Evolutionary conservation across 2,888 invertebrate species (phyloP).

Genomic region (Ichneumon xanthorius): DNA sequence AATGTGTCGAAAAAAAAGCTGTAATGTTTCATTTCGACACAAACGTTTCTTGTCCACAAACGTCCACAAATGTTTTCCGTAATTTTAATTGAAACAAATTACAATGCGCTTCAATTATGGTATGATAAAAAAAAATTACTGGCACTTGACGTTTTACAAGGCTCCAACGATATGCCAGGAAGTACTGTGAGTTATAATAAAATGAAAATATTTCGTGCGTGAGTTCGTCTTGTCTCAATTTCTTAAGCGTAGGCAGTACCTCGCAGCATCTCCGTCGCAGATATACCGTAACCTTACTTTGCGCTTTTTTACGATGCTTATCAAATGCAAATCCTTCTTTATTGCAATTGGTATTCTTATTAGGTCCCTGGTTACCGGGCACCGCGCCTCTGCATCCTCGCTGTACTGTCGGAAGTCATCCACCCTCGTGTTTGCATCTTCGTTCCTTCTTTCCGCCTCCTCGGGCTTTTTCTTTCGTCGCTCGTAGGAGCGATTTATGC

Average conservation of each 20-base stretch:
- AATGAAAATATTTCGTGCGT: slow-evolving; percentile 52
- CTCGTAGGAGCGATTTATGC: slow-evolving; percentile 78
- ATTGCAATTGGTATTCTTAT: slow-evolving; percentile 80
- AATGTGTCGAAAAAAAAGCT: not conserved
- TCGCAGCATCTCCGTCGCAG: slow-evolving; percentile 18
- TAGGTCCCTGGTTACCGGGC: slow-evolving; percentile 60
- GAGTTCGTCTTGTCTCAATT: slow-evolving; percentile 45
- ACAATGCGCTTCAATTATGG: not conserved
- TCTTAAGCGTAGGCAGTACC: slow-evolving; percentile 62
- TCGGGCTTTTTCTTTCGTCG: slow-evolving; percentile 61
- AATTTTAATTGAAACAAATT: not conserved
- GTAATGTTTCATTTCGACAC: not conserved
- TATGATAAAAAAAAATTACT: not conserved
- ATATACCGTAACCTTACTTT: slow-evolving; percentile 76
- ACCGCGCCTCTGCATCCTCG: slow-evolving; percentile 32
- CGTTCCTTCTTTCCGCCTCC: slow-evolving; percentile 35
- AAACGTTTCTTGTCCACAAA: not conserved
- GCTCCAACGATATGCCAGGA: slow-evolving; percentile 11
- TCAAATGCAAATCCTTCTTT: slow-evolving; percentile 84
- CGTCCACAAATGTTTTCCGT: not conserved
- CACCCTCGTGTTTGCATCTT: slow-evolving; percentile 50
- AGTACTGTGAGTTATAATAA: slow-evolving; percentile 44
- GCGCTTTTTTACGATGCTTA: slow-evolving; percentile 82
- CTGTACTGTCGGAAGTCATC: slow-evolving; percentile 45
- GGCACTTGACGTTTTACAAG: not conserved